A percentile compares a stretch with the other conserved stretches of the same genome.
These are phyloP conservation scores for Ophion ventricosus DNA, from an alignment of 2,888 invertebrate genomes.

Conservation along the genomic window DNA sequence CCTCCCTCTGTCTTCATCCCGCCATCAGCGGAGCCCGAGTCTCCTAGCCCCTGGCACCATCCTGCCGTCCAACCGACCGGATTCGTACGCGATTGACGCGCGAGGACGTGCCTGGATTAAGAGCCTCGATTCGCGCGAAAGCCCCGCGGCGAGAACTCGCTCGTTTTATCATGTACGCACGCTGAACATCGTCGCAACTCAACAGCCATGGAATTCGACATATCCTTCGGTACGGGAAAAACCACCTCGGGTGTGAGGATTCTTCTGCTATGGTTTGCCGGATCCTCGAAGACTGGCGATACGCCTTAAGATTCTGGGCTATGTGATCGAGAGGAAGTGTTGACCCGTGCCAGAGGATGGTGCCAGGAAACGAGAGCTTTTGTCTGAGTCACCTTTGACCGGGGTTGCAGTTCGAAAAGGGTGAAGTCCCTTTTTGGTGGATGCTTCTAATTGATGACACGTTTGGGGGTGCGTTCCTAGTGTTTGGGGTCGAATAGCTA, in stretches of 20 bases:
- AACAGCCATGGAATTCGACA: neutral
- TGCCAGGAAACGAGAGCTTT: neutral
- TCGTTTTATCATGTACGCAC: neutral
- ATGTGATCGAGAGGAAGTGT: neutral
- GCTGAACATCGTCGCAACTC: constrained; percentile 4
- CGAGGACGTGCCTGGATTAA: constrained; percentile 66
- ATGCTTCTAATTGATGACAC: neutral
- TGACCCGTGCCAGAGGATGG: neutral
- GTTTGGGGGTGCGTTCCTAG: neutral
- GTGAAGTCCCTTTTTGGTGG: neutral
- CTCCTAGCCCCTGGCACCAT: constrained; percentile 46
- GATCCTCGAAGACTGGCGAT: neutral
- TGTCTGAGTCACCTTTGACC: too few species aligned
- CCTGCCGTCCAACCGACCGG: constrained; percentile 54
- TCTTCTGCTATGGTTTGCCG: neutral
- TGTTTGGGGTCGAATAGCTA: neutral
- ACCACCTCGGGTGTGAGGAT: neutral
- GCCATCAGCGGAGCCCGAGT: constrained; percentile 24
- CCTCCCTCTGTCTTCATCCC: constrained; percentile 30
- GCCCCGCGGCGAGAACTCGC: neutral
- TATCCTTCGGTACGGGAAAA: neutral
- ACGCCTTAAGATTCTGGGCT: neutral
- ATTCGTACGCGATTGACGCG: constrained; percentile 65
- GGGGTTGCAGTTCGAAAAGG: neutral
- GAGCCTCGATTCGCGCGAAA: constrained; percentile 50